Base-by-base conservation (phyloP, 30 jellyfish, hydroid and myxozoan genomes). In the Mastigias papua region DNA sequence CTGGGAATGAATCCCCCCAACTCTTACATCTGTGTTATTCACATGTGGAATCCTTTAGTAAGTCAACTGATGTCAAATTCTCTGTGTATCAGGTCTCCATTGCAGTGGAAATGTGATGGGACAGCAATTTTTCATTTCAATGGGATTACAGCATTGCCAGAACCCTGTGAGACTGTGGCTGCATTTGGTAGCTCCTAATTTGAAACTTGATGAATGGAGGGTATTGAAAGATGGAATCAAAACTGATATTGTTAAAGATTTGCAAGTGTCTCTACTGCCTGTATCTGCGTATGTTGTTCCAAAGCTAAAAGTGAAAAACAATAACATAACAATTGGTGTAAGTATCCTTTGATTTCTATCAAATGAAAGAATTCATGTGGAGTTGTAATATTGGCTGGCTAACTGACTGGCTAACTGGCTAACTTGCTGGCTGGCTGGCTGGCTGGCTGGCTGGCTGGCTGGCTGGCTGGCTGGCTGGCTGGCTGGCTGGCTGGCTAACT, bases 111-210 rank as follows among this genome's bases (percentile, higher is more conserved):
- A 19, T 11, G 17, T 21, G 17, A 5, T 54, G 7, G 6, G 7
- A 21, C 9, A 54, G 9, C 67, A 19, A 54, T 54, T 26, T 61
- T 27, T 60, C 5, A 29, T 69, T 31, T 69, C 80, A 26, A 4
- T 69, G 4, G 80, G 80, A 69, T n/a, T 69, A 23, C 51, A 69
- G 60, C 80, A 69, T 69, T 69, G 80, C 51, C 60, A 69, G 31
- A 25, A 69, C 31, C 80, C 80, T 20, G 80, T 69, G 1, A 16
- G 28, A 26, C 60, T 69, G 16, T 69, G 80, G 80, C 23, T 69
- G 62, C 61, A 69, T 31, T 42, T 69, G 17, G 13, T 15, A 69
- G 80, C 51, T 20, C 80, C 57, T 7, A 30, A 46, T 5, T 10
- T 69, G 58, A 69, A 69, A 9, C 17, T 69, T 26, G 80, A 69